These are phyloP conservation scores for Acromyrmex heyeri DNA, from an alignment of 1,140 invertebrate species.

Conservation along the genomic window DNA sequence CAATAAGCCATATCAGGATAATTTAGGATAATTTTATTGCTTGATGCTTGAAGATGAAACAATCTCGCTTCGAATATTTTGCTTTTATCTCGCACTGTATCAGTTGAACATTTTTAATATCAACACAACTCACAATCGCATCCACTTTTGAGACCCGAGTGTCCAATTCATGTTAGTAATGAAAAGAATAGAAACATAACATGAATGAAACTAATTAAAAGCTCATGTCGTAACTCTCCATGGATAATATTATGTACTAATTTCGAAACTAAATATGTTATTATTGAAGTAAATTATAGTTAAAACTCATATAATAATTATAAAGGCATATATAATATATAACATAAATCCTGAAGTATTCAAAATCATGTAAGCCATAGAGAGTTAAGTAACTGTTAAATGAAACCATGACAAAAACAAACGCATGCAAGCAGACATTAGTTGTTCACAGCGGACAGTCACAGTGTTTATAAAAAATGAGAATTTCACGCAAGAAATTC, in stretches of 20 bases:
- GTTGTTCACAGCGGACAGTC: conserved; percentile 49
- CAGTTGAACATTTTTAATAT: conserved; percentile 51
- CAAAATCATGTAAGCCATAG: conserved; percentile 42
- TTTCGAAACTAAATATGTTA: neutral
- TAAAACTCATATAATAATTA: conserved; percentile 13
- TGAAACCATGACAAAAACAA: conserved; percentile 65
- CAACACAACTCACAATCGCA: conserved; percentile 38
- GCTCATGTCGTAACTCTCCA: conserved; percentile 24
- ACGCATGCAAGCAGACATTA: conserved; percentile 75
- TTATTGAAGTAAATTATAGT: neutral
- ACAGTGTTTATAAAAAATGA: conserved; percentile 38
- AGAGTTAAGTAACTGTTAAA: conserved; percentile 56
- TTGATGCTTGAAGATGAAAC: conserved; percentile 31
- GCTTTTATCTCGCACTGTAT: conserved; percentile 35
- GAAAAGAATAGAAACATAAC: conserved; percentile 24
- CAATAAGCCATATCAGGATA: conserved; percentile 54
- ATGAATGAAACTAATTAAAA: conserved; percentile 45
- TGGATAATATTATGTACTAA: conserved; percentile 37
- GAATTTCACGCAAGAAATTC: conserved; percentile 33
- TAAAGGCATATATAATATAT: neutral
- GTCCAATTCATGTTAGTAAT: conserved; percentile 39
- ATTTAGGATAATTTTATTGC: conserved; percentile 47
- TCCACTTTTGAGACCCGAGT: conserved; percentile 26
- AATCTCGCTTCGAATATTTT: conserved; percentile 40
- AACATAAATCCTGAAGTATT: neutral